These are phyloP conservation scores for Polypedilum pembai DNA, from an alignment of 1,140 invertebrate species.

Conservation along the genomic window DNA sequence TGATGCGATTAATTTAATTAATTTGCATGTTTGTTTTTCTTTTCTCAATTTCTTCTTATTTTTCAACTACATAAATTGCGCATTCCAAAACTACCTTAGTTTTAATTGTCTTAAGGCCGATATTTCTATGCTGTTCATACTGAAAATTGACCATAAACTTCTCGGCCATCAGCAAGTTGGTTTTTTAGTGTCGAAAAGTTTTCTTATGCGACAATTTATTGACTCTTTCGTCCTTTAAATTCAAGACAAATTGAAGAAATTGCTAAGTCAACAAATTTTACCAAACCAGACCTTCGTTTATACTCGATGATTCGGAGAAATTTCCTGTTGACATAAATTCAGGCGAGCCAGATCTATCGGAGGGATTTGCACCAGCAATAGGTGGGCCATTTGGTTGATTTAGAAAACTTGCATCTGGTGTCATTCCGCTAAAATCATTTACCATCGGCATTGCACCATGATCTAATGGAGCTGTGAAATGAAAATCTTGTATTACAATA, in stretches of 20 bases:
- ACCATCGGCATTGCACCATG: constrained; percentile 60
- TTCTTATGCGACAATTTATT: too few relatives aligned
- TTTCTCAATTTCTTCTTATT: too few relatives aligned
- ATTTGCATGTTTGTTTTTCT: neutral
- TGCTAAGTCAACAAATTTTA: constrained; percentile 44
- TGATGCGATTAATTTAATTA: neutral
- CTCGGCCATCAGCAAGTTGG: too few relatives aligned
- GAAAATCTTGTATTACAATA: neutral
- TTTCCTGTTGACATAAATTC: constrained; percentile 51
- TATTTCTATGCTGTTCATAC: too few relatives aligned
- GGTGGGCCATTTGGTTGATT: constrained; percentile 51
- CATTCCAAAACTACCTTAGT: too few relatives aligned
- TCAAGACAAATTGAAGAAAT: too few relatives aligned
- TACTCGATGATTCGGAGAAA: constrained; percentile 61
- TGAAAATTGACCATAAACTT: too few relatives aligned
- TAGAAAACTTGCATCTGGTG: constrained; percentile 57
- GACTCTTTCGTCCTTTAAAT: too few relatives aligned
- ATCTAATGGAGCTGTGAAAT: constrained; percentile 54
- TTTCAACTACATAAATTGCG: too few relatives aligned
- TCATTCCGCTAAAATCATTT: constrained; percentile 52
- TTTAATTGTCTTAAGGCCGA: too few relatives aligned
- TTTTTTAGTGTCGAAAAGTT: too few relatives aligned
- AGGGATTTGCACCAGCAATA: constrained; percentile 50
- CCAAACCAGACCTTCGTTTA: constrained; percentile 66
- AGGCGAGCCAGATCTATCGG: constrained; percentile 48